Evolutionary conservation across 2,113 vertebrate genomes (phyloP), one percentile per base, ranked within the genome.

Genomic region (Thamnaconus septentrionalis): DNA sequence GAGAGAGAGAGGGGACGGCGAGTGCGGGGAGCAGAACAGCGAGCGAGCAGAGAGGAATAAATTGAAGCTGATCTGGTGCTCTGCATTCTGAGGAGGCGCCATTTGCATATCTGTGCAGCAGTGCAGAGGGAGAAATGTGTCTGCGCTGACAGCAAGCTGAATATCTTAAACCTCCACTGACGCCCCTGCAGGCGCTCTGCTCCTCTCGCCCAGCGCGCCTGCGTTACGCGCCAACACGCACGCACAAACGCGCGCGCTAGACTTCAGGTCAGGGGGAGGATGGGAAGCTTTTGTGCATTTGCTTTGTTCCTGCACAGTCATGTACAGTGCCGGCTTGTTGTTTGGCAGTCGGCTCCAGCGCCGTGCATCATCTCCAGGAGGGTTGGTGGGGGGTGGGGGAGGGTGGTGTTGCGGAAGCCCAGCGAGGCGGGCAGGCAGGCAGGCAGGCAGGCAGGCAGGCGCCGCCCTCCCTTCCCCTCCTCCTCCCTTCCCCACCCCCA

Each of bases 21-120:
- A 74, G 69, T 76, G 76, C 57, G 80, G 76, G 40, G 59, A 79
- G 18, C 18, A 31, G 18, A 31, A 31, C 64, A 84, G 79, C 64
- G 50, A 58, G 60, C 73, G 83, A 78, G 85, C 73, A 88, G 81
- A 87, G 76, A 78, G 85, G 88, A 88, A 92, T 92, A 90, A 90
- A 89, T 87, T 91, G 89, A 90, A 87, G 88, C 86, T 91, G 91
- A 91, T 92, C 90, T 85, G 87, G 88, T 82, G 85, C 88, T 85
- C 85, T 85, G 90, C 87, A 90, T 91, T 90, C 88, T 88, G 89
- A 90, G 86, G 84, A 88, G 80, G 80, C 76, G 56, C 71, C 73
- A 91, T 92, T 91, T 90, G 90, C 90, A 92, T 93, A 91, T 89
- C 85, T 90, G 90, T 91, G 89, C 86, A 91, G 89, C 83, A 77